Conservation (phyloP, 2,113 vertebrate species). For the Lates calcarifer region DNA sequence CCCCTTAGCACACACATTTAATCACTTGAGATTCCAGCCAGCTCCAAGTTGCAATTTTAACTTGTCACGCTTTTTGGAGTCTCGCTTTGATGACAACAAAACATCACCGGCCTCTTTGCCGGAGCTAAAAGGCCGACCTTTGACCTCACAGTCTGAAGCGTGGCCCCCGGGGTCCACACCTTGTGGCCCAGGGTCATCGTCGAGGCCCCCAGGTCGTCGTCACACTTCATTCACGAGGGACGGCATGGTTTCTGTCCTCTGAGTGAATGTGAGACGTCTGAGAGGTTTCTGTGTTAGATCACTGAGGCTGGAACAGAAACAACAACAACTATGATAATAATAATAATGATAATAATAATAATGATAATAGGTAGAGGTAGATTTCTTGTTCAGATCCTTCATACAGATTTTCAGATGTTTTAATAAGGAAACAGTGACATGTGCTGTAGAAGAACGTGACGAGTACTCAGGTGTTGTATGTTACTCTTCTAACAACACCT, state of each 20-base stretch:
- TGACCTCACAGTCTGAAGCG: constrained; percentile 48
- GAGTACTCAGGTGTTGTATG: background rate
- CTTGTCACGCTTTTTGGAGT: constrained; percentile 9
- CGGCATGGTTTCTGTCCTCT: constrained; percentile 31
- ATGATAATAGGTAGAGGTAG: no score
- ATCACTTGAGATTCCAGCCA: constrained; percentile 15
- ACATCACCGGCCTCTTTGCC: constrained; percentile 23
- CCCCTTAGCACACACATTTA: constrained; percentile 12
- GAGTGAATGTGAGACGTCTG: constrained; percentile 7
- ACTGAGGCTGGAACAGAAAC: background rate
- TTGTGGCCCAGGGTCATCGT: background rate
- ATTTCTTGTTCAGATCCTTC: background rate
- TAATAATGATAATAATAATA: no score
- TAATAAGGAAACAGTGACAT: no score
- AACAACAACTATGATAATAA: no score
- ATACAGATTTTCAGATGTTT: background rate
- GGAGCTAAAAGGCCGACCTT: constrained; percentile 55
- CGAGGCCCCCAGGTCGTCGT: no score
- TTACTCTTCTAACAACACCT: background rate
- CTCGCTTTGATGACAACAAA: constrained; percentile 53
- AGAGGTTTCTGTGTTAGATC: background rate
- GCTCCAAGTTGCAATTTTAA: constrained; percentile 6
- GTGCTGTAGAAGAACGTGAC: background rate
- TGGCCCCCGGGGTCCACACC: background rate
- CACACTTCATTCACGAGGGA: background rate